These are phyloP conservation scores for Nettapus auritus DNA, from an alignment of 2,113 vertebrate species.

Conservation along the genomic window DNA sequence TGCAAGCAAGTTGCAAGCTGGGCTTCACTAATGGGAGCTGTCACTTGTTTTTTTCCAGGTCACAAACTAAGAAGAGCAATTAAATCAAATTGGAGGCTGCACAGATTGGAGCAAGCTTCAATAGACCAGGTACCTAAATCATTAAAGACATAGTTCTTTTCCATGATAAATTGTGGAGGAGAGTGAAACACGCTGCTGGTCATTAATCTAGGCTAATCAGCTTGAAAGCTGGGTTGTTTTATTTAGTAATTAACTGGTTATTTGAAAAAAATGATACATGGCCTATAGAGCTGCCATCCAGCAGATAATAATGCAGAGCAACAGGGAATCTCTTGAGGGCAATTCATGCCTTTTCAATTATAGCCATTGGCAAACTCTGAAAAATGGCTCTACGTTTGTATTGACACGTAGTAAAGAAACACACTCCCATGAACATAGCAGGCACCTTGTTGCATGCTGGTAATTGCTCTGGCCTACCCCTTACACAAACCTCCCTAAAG, in stretches of 20 bases:
- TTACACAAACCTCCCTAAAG: background rate
- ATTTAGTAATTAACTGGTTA: constrained; percentile 94
- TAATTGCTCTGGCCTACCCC: constrained; percentile 60
- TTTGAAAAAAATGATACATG: constrained; percentile 87
- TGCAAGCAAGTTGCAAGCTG: constrained; percentile 77
- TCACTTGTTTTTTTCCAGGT: constrained; percentile 88
- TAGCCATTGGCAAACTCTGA: constrained; percentile 73
- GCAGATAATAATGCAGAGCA: constrained; percentile 74
- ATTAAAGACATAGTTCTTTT: constrained; percentile 89
- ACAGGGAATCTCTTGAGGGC: constrained; percentile 75
- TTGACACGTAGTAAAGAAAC: constrained; percentile 69
- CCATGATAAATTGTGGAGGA: constrained; percentile 92
- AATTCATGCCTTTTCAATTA: constrained; percentile 77
- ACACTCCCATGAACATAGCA: constrained; percentile 55
- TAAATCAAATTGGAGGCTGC: constrained; percentile 85
- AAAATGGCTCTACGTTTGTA: constrained; percentile 78
- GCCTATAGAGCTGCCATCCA: constrained; percentile 79
- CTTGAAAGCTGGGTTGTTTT: constrained; percentile 86
- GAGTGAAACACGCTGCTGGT: constrained; percentile 85
- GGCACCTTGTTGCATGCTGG: constrained; percentile 10
- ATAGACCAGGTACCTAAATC: constrained; percentile 88
- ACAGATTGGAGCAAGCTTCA: constrained; percentile 75
- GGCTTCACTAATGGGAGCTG: constrained; percentile 86
- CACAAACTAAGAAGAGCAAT: constrained; percentile 88
- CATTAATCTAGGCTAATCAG: constrained; percentile 96